Evolutionary conservation across 2,888 invertebrate genomes (phyloP).

Genomic region (Drymonia ruficornis): DNA sequence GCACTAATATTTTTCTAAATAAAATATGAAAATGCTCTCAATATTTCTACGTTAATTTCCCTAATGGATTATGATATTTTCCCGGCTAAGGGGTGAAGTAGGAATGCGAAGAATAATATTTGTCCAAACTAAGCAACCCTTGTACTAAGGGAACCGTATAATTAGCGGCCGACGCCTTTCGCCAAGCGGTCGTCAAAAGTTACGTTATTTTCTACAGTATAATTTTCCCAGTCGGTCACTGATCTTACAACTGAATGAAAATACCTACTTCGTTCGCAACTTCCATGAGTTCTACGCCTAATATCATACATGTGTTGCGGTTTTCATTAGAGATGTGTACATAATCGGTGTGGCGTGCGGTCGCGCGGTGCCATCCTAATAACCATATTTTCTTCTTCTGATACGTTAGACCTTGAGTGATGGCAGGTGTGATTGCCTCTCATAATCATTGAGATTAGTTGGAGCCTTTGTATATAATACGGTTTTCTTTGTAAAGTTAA

Average conservation of each 20-base stretch:
- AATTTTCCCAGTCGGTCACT: too few relatives aligned
- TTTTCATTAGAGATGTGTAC: constrained; percentile 64
- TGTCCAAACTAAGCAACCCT: too few relatives aligned
- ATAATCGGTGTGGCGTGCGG: constrained; percentile 79
- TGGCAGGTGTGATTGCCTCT: constrained; percentile 42
- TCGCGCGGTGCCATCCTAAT: constrained; percentile 71
- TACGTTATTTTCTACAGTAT: too few relatives aligned
- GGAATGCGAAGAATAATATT: neutral
- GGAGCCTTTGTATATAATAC: constrained; percentile 10
- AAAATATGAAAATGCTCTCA: neutral
- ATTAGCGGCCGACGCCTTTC: too few relatives aligned
- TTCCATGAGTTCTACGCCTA: constrained; percentile 20
- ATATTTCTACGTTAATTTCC: neutral
- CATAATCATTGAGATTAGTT: constrained; percentile 21
- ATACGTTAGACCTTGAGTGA: constrained; percentile 64
- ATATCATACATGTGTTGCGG: constrained; percentile 49
- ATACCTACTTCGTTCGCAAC: neutral
- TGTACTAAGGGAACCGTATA: too few relatives aligned
- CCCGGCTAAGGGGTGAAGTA: neutral
- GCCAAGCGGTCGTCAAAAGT: too few relatives aligned
- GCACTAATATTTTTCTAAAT: constrained; percentile 13
- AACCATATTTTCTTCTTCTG: constrained; percentile 65
- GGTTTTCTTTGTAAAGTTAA: neutral
- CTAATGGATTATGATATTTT: neutral
- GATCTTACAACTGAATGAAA: too few relatives aligned